These are phyloP conservation scores for Allobates femoralis DNA, from an alignment of 2,797 vertebrate species.

Conservation along the genomic window DNA sequence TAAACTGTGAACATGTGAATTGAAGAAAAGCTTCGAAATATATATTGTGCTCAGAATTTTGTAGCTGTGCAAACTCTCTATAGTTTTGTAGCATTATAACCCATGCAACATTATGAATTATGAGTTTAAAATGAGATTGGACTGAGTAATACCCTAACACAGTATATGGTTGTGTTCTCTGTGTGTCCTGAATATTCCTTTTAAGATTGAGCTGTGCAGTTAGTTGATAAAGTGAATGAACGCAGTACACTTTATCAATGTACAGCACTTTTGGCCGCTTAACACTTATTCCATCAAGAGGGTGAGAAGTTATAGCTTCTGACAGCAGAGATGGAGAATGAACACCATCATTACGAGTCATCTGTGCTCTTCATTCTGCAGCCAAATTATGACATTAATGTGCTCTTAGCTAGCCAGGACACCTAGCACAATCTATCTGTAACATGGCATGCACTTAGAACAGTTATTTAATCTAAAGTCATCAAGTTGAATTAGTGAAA, in stretches of 20 bases:
- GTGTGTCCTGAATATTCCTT: neutral
- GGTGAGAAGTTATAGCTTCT: conserved; percentile 42
- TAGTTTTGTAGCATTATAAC: neutral
- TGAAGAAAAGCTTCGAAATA: neutral
- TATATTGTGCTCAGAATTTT: neutral
- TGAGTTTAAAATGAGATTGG: neutral
- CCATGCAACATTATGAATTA: neutral
- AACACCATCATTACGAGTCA: conserved; percentile 20
- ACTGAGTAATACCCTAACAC: neutral
- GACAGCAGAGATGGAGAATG: conserved; percentile 35
- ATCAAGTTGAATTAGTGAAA: neutral
- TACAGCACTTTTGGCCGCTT: conserved; percentile 5
- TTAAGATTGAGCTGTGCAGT: neutral
- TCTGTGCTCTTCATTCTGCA: neutral
- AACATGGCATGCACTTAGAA: neutral
- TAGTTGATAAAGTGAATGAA: conserved; percentile 20
- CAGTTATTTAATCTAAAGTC: neutral
- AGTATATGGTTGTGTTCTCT: neutral
- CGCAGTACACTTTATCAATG: neutral
- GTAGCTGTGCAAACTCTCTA: neutral
- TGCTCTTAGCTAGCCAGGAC: neutral
- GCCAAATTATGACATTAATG: conserved; percentile 35
- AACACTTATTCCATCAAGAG: conserved; percentile 40
- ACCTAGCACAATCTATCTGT: neutral
- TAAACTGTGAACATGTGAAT: neutral